Conservation (phyloP, 2,113 vertebrate genomes). For the Mirounga angustirostris region DNA sequence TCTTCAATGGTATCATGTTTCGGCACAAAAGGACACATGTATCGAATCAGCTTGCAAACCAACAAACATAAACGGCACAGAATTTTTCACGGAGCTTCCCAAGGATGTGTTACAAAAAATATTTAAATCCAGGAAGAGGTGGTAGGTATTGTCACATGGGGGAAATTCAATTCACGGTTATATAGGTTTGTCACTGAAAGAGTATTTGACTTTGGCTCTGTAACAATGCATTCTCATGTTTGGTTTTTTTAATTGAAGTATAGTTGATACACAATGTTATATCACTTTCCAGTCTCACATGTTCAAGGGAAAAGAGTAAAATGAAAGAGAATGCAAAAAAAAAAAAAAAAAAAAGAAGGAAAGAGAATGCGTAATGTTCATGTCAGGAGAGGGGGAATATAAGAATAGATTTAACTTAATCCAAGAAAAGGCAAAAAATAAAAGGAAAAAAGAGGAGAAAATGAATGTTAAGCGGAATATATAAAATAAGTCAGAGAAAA, state of each 20-base stretch:
- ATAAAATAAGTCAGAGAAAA: not conserved
- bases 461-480: not conserved
- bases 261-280: too few species aligned
- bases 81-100: not conserved
- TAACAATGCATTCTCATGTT: not conserved
- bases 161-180: not conserved
- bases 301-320: not conserved
- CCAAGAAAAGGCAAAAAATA: not conserved
- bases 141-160: not conserved
- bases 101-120: not conserved
- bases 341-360: too few species aligned
- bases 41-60: not conserved
- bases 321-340: not conserved
- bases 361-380: not conserved
- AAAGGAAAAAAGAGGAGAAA: not conserved
- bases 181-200: not conserved
- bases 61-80: not conserved
- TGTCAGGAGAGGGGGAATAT: not conserved
- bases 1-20: not conserved
- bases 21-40: not conserved
- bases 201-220: not conserved
- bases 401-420: not conserved
- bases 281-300: not conserved
- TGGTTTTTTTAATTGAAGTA: not conserved
- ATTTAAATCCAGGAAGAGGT: not conserved